Percentiles rank a stretch among this genome's conserved stretches.
These are phyloP conservation scores for Mercenaria mercenaria DNA, from an alignment of 1,140 invertebrate species.

Conservation along the genomic window DNA sequence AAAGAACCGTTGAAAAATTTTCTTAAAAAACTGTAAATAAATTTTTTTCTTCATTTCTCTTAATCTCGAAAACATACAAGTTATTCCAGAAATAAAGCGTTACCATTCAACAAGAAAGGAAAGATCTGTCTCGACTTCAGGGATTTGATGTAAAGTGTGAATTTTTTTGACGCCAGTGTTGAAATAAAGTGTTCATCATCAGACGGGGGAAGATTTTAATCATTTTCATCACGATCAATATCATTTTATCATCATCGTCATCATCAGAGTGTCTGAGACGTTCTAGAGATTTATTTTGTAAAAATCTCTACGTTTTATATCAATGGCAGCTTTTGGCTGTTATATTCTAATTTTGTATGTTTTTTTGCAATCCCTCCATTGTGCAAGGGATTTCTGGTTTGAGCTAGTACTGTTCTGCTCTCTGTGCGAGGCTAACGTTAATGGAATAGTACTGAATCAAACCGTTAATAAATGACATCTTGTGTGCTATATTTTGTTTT, in stretches of 20 bases:
- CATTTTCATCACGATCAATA: not conserved
- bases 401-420: not conserved
- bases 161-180: not conserved
- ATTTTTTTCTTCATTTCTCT: not conserved
- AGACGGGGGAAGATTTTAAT: not conserved
- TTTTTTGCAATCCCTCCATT: not conserved
- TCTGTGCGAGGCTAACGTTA: not conserved
- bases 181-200: constrained; percentile 31
- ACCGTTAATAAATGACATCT: not conserved
- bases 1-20: not conserved
- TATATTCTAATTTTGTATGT: not conserved
- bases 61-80: not conserved
- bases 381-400: not conserved
- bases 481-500: not conserved
- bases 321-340: constrained; percentile 9
- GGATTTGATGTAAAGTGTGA: not conserved
- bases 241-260: not conserved
- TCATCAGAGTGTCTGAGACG: constrained; percentile 11
- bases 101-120: not conserved
- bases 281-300: not conserved
- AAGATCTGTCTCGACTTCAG: not conserved
- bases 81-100: too few species aligned
- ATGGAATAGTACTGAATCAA: not conserved
- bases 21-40: not conserved
- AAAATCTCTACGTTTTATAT: not conserved